These are phyloP conservation scores for Lophotis ruficrista DNA, from an alignment of 2,113 vertebrate genomes.

Conservation along the genomic window DNA sequence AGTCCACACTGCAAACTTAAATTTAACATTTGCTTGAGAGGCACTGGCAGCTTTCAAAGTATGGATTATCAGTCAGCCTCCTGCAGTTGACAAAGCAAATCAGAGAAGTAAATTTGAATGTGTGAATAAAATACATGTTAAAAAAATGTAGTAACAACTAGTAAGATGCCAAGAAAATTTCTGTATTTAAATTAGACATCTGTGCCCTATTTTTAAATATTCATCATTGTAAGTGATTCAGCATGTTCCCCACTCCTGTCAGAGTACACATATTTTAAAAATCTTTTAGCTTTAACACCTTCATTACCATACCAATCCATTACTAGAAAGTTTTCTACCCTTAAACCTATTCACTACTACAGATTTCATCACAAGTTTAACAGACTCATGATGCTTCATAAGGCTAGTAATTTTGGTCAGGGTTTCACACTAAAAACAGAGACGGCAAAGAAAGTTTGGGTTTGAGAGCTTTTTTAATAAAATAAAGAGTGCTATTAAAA, in stretches of 20 bases:
- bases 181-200: constrained; percentile 82
- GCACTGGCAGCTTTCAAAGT: constrained; percentile 43
- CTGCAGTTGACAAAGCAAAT: constrained; percentile 75
- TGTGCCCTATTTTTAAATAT: constrained; percentile 79
- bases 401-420: background rate
- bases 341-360: background rate
- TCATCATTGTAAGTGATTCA: constrained; percentile 74
- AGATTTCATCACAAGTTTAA: background rate
- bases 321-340: background rate
- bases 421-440: background rate
- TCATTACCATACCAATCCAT: constrained; percentile 47
- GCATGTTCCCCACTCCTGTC: constrained; percentile 72
- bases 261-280: constrained; percentile 68
- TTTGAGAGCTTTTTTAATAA: background rate
- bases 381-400: background rate
- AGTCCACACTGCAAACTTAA: constrained; percentile 26
- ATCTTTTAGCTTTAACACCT: constrained; percentile 69
- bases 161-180: constrained; percentile 79
- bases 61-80: constrained; percentile 66
- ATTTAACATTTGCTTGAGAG: constrained; percentile 47
- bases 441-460: background rate
- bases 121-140: constrained; percentile 78
- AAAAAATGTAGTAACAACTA: constrained; percentile 79
- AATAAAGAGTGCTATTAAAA: background rate
- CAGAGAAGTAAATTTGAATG: constrained; percentile 76